phyloP scores from a whole-genome alignment of 35 echinoderm and acorn worm species.

The Apostichopus parvimensis region DNA sequence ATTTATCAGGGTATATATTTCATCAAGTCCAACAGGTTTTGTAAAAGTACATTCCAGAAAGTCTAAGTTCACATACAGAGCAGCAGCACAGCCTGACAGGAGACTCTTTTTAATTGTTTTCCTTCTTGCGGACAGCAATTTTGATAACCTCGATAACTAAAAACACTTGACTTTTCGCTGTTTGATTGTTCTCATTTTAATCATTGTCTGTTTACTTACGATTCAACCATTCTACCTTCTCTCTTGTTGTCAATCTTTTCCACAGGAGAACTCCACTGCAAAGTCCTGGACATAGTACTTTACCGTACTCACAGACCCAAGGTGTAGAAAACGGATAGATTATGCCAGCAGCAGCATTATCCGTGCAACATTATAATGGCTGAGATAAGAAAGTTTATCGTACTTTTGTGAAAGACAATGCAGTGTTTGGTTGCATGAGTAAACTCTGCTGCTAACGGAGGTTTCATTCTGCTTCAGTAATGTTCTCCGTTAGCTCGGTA shows the following conservation, averaged over 20 bases:
- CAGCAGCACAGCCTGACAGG: no score
- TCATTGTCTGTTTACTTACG: not conserved
- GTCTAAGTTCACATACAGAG: no score
- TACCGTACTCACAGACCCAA: not conserved
- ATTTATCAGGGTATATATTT: no score
- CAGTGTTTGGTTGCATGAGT: not conserved
- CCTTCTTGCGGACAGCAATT: no score
- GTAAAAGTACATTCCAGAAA: no score
- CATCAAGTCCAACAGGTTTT: no score
- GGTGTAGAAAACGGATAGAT: not conserved
- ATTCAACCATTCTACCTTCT: not conserved
- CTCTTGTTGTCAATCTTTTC: not conserved
- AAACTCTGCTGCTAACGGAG: not conserved
- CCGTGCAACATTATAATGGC: no score
- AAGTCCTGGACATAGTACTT: not conserved
- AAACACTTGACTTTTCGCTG: not conserved
- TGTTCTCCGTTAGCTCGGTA: not conserved
- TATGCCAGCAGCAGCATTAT: not conserved
- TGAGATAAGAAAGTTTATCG: no score
- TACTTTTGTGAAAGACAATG: no score
- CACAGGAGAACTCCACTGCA: not conserved
- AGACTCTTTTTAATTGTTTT: no score
- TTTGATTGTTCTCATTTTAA: slow-evolving; percentile 1
- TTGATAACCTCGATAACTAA: no score
- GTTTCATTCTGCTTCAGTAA: not conserved